Evolutionary conservation across 2,888 invertebrate species (phyloP), one percentile per base, ranked within the genome.

Genomic region (Resseliella maxima): DNA sequence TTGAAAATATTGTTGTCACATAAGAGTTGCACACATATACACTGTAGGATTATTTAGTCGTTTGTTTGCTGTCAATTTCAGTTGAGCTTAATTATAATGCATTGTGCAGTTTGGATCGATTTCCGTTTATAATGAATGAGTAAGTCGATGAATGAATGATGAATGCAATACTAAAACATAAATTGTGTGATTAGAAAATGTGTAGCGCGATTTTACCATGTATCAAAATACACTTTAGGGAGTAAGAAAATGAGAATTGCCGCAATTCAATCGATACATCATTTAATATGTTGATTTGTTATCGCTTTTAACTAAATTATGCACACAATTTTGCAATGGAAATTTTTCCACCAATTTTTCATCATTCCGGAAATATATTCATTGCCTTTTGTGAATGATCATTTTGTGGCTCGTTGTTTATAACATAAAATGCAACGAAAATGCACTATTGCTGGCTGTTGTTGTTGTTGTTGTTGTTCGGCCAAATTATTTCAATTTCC

Each of bases 31-130:
- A 24, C 18, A 24, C 5, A 41, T 41, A 12, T 5, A 8, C 12
- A 12, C 41, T 8, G 12, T 12, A 41, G 41, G 41, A 31, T 31
- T 72, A 72, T 72, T 31, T 31, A 31, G 72, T 72, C 72, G 72
- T 72, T 72, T 72, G 72, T 72, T 31, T 10, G 31, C 31, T 72
- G 31, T 72, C 72, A 72, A 31, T 72, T 31, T 72, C 72, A 72
- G 72, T 31, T 72, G 72, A n/a, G 72, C 31, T 72, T 72, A 72
- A 72, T 72, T 31, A 72, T 72, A 72, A 72, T 72, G 31, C 59
- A 59, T 59, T 72, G n/a, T n/a, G 15, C 15, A 15, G 27, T 59
- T n/a, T n/a, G n/a, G 27, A 15, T 15, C 72, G 31, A 5, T 10
- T 59, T 59, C 31, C 50, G 2, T n/a, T n/a, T n/a, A n/a, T n/a